Conservation (phyloP, 2,797 vertebrate species). For the Sebastes wilsoni region DNA sequence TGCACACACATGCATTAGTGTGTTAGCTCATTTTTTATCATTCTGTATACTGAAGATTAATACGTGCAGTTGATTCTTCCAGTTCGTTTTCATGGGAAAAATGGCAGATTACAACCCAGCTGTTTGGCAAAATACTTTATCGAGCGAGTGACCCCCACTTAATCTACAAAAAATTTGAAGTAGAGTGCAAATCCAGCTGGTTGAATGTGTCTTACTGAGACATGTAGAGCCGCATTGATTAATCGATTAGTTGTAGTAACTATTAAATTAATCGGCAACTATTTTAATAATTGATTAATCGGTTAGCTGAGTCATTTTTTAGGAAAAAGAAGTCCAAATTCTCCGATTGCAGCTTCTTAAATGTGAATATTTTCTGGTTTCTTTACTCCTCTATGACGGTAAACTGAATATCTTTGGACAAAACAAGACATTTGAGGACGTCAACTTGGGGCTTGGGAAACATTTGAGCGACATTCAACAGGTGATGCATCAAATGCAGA, state of each 20-base stretch:
- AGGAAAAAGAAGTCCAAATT: rapidly evolving
- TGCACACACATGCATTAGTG: too few relatives aligned
- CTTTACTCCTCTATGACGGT: too few relatives aligned
- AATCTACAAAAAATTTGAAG: not conserved
- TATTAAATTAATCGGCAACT: rapidly evolving
- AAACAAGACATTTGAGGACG: too few relatives aligned
- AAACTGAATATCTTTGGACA: too few relatives aligned
- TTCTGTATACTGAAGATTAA: not conserved
- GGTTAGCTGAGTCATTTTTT: rapidly evolving
- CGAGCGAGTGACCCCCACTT: not conserved
- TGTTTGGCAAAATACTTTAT: not conserved
- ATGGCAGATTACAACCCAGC: not conserved
- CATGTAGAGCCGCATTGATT: too few relatives aligned
- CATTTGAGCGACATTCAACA: not conserved
- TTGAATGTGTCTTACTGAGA: not conserved
- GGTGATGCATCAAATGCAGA: not conserved
- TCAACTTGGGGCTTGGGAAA: too few relatives aligned
- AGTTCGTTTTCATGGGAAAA: not conserved
- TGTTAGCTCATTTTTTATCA: not conserved
- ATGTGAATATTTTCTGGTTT: rapidly evolving
- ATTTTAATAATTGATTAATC: too few relatives aligned
- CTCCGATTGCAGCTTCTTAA: too few relatives aligned
- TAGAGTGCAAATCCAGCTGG: not conserved
- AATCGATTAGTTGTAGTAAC: too few relatives aligned
- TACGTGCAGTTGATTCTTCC: not conserved